Base-by-base conservation (phyloP, 2,888 invertebrate species). In the Chrysolina oricalcia region DNA sequence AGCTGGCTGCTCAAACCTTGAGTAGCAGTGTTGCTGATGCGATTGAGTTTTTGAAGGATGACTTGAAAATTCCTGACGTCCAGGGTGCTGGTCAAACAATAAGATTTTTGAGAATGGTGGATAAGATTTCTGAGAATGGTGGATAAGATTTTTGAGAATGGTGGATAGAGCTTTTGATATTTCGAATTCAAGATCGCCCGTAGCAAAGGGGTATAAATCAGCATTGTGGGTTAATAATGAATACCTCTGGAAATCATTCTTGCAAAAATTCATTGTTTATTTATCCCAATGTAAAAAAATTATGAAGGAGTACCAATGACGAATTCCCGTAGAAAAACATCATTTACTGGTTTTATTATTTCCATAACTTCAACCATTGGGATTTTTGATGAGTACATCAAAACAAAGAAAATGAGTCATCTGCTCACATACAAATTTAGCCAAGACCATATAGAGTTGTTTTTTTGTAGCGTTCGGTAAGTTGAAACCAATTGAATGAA, bases 81-180 rank as follows among this genome's bases (percentile, higher is more conserved):
- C 19, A 75, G 75, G 48, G 74, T 17, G 78, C 78, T 63, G 64
- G 46, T 46, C 71, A 77, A 13, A 83, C 83, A n/a, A 65, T 77
- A 21, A 43, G 74, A 50, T 83, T 84, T 70, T 73, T 83, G 15
- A 66, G 66, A 69, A 72, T 74, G 17, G 63, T 82, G 17, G 82
- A 84, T 75, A 68, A n/a, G n/a, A n/a, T n/a, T n/a, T n/a, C n/a
- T n/a, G n/a, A n/a, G n/a, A n/a, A n/a, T n/a, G n/a, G n/a, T n/a
- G n/a, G n/a, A n/a, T n/a, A n/a, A n/a, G n/a, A n/a, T n/a, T n/a
- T n/a, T n/a, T n/a, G n/a, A n/a, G n/a, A n/a, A n/a, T n/a, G n/a
- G n/a, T n/a, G n/a, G n/a, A n/a, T n/a, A n/a, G 76, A 68, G 27
- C 79, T 1, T 84, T 84, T 73, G 82, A 84, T 75, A 72, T 83